Base-by-base conservation (phyloP, 2,113 vertebrate genomes). In the Callipepla californica region DNA sequence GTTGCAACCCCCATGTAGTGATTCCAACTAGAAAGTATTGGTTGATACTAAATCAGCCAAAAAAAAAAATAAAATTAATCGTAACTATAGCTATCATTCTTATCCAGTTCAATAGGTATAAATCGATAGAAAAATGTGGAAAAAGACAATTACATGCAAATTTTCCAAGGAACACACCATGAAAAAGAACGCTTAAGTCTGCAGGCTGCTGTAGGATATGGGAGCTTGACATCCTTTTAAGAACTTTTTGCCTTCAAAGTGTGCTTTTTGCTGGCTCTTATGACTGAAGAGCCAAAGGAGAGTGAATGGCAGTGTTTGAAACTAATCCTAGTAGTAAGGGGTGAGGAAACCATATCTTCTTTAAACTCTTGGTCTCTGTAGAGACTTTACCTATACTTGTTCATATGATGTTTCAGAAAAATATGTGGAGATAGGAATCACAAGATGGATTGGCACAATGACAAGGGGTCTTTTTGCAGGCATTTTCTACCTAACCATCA, bases 391-490 rank as follows among this genome's bases (percentile, higher is more conserved):
- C 36, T 5, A 18, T n/a, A 18, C 7, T 42, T 61, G 34, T 22
- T 57, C 13, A 50, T 44, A 40, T 50, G 3, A 14, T 1, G 1
- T 65, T 66, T 61, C 63, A 77, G 59, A n/a, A 73, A 5, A 53
- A 73, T 62, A 12, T 1, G 3, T 4, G 55, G 28, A 20, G 25
- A 25, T 6, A 68, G 13, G 17, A 76, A 73, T 5, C 2, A 8
- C 45, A 16, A 7, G 6, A 3, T 40, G 26, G 14, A 23, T 55
- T 30, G 8, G 13, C n/a, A 81, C 16, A 9, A 7, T 73, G 50
- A 13, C 32, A 69, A 58, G 3, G 0, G 1, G 0, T 30, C 9
- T 21, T 78, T 32, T 61, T 81, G 23, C 7, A 22, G 30, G 13
- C n/a, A 23, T 84, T 89, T 85, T 55, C 23, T 40, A 63, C 32